These are phyloP conservation scores for Peromyscus melanophrys DNA, from an alignment of 2,797 vertebrate species.

Conservation along the genomic window DNA sequence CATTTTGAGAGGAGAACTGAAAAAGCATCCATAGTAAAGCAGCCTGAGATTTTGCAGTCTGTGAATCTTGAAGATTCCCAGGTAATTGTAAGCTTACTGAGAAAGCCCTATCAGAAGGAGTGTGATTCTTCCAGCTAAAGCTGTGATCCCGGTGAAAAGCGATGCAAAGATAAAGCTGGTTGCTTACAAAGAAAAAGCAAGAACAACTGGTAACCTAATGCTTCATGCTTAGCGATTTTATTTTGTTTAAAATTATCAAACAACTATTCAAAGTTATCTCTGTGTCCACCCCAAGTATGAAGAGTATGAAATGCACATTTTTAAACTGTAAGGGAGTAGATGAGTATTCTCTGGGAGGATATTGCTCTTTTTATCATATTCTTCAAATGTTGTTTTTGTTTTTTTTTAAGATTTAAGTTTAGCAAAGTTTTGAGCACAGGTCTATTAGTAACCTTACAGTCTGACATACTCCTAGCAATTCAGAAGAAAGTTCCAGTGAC, in stretches of 20 bases:
- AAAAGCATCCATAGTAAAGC: not conserved
- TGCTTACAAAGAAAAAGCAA: not conserved
- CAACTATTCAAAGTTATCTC: not conserved
- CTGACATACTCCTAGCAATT: conserved; percentile 73
- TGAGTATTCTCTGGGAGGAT: not conserved
- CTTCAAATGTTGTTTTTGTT: not conserved
- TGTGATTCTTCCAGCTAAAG: fast-evolving
- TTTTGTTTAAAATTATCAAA: not conserved
- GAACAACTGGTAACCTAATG: not conserved
- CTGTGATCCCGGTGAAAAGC: not conserved
- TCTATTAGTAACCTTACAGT: conserved; percentile 59
- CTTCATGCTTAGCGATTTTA: not conserved
- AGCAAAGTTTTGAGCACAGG: conserved; percentile 50
- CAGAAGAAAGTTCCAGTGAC: conserved; percentile 75
- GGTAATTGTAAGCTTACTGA: not conserved
- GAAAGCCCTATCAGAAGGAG: not conserved
- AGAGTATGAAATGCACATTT: not conserved
- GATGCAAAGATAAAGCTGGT: not conserved
- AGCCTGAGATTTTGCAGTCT: not conserved
- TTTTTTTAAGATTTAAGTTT: conserved; percentile 5
- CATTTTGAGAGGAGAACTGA: not conserved
- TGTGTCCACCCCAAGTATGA: not conserved
- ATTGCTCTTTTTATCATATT: not conserved
- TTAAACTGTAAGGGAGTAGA: not conserved
- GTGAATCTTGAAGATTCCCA: not conserved